Evolutionary conservation across 2,113 vertebrate genomes (phyloP), one percentile per base, ranked within the genome.

Genomic region (Antennarius striatus): DNA sequence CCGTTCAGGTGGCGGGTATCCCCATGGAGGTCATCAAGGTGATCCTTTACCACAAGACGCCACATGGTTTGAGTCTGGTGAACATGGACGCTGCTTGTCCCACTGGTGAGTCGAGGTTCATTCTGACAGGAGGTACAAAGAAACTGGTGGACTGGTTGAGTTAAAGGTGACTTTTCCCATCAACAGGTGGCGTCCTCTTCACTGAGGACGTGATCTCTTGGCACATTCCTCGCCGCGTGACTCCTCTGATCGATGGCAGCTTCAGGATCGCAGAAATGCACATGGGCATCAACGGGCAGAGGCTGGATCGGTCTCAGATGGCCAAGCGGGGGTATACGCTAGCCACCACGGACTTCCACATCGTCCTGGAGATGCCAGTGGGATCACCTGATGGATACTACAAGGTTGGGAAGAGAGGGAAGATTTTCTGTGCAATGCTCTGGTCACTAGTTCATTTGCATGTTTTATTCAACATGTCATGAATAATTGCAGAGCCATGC

Each of bases 301-400:
- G 85, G 50, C 80, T 96, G 8, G 88, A 93, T 50, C 17, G 70
- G 0, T 46, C 80, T 22, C 88, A 92, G 63, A 91, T 95, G 86
- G 49, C 56, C 4, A 76, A 84, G 28, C 89, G 74, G n/a, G 88
- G 88, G 1, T 95, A 93, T 7, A 53, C 60, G 0, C 60, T 95
- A 2, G 70, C n/a, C 0, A 73, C 85, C 39, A 91, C 86, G 5
- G 74, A 88, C 4, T 84, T 87, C 6, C 73, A 75, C 72, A 71
- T 95, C 47, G 55, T 75, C 15, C 3, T 93, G 13, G 93, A 88
- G 77, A 83, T 96, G 68, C 94, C 94, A 17, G 63, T 95, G 58
- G 94, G 94, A 39, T 86, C 93, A n/a, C 69, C 90, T 47, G 93
- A 94, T 68, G 93, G 94, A 4, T 91, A 89, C 78, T 95, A 91